Evolutionary conservation across 2,797 vertebrate genomes (phyloP).

Genomic region (Falco concolor): DNA sequence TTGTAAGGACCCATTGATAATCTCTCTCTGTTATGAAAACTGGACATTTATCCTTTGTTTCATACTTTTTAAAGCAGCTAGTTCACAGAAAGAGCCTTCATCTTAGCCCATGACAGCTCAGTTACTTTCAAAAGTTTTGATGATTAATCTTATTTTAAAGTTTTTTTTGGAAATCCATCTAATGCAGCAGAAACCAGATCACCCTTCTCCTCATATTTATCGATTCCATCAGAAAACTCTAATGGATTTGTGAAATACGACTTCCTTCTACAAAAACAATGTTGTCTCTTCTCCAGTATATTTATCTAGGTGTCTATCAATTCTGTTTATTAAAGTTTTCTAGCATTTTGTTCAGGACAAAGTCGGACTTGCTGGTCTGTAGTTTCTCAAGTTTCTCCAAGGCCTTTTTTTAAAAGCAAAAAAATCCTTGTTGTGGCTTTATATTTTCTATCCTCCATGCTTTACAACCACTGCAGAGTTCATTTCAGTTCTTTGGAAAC

Average conservation of each 20-base stretch:
- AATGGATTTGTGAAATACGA: conserved; percentile 46
- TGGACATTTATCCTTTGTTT: neutral
- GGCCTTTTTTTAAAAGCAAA: neutral
- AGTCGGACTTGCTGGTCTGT: neutral
- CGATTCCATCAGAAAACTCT: neutral
- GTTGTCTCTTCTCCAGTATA: neutral
- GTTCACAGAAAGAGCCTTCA: neutral
- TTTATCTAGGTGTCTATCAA: neutral
- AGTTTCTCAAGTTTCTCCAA: neutral
- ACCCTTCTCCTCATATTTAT: conserved; percentile 18
- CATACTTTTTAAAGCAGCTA: neutral
- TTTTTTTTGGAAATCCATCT: conserved; percentile 13
- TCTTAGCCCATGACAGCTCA: neutral
- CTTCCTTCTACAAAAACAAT: neutral
- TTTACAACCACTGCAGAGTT: neutral
- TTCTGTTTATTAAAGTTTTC: neutral
- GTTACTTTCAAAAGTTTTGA: neutral
- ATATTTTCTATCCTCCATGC: neutral
- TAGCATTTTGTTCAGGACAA: neutral
- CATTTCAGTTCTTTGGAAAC: neutral
- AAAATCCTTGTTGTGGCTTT: neutral
- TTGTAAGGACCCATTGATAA: neutral
- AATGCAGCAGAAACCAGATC: neutral
- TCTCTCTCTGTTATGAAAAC: neutral
- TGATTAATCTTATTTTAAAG: neutral